phyloP scores from a whole-genome alignment of 2,113 vertebrate species.

The Nothocercus julius region DNA sequence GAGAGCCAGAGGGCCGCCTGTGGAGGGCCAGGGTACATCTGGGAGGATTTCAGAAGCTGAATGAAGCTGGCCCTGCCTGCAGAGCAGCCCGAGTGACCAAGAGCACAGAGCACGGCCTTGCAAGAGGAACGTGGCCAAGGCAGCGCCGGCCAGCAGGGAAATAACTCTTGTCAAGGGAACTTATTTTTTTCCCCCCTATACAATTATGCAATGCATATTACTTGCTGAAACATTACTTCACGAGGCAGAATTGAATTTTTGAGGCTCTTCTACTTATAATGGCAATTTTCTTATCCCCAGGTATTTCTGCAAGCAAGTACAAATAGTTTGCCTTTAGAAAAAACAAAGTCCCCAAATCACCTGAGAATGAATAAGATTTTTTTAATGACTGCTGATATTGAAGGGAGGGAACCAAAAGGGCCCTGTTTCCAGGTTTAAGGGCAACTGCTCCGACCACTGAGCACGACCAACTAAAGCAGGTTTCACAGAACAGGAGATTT shows the following conservation, averaged over 20 bases:
- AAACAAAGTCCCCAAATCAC: background rate
- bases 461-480: background rate
- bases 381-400: background rate
- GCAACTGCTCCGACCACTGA: background rate
- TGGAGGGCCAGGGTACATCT: background rate
- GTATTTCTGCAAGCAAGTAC: background rate
- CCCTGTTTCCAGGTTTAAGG: background rate
- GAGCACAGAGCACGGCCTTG: background rate
- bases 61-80: background rate
- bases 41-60: accelerated
- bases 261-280: background rate
- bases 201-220: background rate
- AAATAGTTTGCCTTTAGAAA: background rate
- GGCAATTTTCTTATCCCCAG: background rate
- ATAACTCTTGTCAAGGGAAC: background rate
- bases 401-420: background rate
- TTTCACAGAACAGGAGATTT: background rate
- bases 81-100: background rate
- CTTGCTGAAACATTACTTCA: background rate
- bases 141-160: background rate
- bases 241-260: background rate
- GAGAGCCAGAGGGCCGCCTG: background rate
- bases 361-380: background rate
- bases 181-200: background rate
- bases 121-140: background rate